These are phyloP conservation scores for Cistogaster globosa DNA, from an alignment of 2,888 invertebrate genomes.

Conservation along the genomic window DNA sequence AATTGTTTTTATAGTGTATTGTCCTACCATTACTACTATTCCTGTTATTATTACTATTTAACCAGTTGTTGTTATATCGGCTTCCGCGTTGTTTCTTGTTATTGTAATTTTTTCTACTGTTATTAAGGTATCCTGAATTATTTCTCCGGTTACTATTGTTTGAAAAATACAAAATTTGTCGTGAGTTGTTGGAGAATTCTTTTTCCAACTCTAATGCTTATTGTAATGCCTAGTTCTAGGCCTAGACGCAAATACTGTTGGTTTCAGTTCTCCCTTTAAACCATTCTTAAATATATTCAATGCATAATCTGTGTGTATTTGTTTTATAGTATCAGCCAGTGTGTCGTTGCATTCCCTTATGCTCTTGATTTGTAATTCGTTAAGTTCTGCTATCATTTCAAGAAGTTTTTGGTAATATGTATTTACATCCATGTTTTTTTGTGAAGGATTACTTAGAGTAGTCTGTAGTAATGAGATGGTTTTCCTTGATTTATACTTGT, in stretches of 20 bases:
- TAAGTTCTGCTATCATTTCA: background rate
- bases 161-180: background rate
- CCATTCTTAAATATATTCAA: constrained; percentile 18
- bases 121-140: too few relatives aligned
- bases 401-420: constrained; percentile 3
- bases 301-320: background rate
- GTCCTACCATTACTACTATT: too few relatives aligned
- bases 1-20: background rate
- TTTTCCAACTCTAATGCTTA: background rate
- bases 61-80: too few relatives aligned
- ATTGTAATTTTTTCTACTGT: too few relatives aligned
- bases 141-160: background rate
- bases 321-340: background rate
- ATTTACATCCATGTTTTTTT: constrained; percentile 5
- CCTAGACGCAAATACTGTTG: constrained; percentile 18
- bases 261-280: constrained; percentile 4
- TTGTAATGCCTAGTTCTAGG: background rate
- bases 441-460: background rate
- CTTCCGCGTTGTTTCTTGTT: too few relatives aligned
- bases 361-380: constrained; percentile 13
- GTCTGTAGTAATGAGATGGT: too few relatives aligned
- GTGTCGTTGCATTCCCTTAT: background rate
- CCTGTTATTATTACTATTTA: too few relatives aligned
- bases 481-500: too few relatives aligned
- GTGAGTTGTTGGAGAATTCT: background rate